Percentiles rank a stretch among this genome's conserved stretches.
Conservation (phyloP, 2,888 invertebrate genomes). For the Heliothis peltigera region DNA sequence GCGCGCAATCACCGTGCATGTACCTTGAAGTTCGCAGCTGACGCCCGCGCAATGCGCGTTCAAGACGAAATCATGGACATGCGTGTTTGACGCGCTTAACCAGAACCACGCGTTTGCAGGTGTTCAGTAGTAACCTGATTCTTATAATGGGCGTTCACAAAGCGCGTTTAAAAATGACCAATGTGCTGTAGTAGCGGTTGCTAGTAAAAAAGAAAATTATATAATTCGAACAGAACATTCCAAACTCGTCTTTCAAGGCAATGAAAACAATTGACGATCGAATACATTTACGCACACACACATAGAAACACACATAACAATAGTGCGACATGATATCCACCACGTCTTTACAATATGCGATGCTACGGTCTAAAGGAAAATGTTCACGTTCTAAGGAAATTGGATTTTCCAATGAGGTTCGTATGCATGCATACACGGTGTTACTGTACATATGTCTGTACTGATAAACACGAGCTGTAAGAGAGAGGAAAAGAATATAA, state of each 20-base stretch:
- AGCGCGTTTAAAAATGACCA: too few relatives aligned
- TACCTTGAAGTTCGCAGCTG: too few relatives aligned
- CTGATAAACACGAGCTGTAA: conserved; percentile 31
- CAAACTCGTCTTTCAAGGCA: neutral
- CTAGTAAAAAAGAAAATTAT: neutral
- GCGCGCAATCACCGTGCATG: too few relatives aligned
- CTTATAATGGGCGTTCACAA: too few relatives aligned
- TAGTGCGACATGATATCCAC: conserved; percentile 40
- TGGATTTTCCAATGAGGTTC: conserved; percentile 75
- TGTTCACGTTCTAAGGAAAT: conserved; percentile 79
- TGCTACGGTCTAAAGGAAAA: conserved; percentile 72
- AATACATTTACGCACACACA: conserved; percentile 25
- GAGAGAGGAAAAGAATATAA: neutral
- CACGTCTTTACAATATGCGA: conserved; percentile 68
- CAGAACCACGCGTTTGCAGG: too few relatives aligned
- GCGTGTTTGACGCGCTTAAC: too few relatives aligned
- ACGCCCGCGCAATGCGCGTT: too few relatives aligned
- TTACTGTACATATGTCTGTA: conserved; percentile 20
- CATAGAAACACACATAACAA: conserved; percentile 13
- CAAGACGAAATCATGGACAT: too few relatives aligned
- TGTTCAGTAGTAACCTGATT: too few relatives aligned
- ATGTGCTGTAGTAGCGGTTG: too few relatives aligned
- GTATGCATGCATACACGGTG: conserved; percentile 42
- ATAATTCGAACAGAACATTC: neutral
- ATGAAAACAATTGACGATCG: conserved; percentile 30